Evolutionary conservation across 2,888 invertebrate genomes (phyloP).

Genomic region (Drosophila lacicola): DNA sequence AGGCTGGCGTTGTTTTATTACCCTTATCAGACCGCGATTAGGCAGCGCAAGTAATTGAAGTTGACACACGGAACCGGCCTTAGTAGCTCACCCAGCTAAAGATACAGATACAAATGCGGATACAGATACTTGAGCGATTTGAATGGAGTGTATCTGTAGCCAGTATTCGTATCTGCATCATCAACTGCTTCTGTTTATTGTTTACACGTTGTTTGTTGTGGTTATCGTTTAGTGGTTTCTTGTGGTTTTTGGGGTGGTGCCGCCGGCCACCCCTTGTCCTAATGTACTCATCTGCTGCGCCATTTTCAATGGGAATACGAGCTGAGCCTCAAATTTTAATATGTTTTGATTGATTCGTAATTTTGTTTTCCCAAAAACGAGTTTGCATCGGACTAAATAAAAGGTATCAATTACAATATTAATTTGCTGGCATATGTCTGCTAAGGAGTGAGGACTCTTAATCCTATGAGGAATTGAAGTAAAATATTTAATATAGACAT

Average conservation of each 20-base stretch:
- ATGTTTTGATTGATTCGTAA: conserved; percentile 83
- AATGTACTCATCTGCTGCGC: conserved; percentile 45
- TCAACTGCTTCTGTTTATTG: conserved; percentile 12
- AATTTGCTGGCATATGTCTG: conserved; percentile 41
- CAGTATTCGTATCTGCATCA: conserved; percentile 24
- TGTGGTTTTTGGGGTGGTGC: conserved; percentile 22
- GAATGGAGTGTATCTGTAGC: conserved; percentile 23
- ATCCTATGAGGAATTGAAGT: background rate
- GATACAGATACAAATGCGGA: conserved; percentile 24
- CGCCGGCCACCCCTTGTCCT: conserved; percentile 29
- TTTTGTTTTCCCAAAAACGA: conserved; percentile 65
- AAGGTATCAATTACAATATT: conserved; percentile 76
- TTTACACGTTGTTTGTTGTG: conserved; percentile 24
- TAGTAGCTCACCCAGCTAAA: conserved; percentile 18
- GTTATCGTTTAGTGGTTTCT: conserved; percentile 30
- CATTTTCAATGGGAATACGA: conserved; percentile 74
- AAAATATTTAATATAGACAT: background rate
- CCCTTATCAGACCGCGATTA: conserved; percentile 75
- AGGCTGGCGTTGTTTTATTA: conserved; percentile 50
- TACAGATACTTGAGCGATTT: conserved; percentile 37
- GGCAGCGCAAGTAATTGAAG: conserved; percentile 67
- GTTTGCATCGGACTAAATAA: conserved; percentile 29
- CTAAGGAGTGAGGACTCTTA: background rate
- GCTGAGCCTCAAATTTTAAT: conserved; percentile 76
- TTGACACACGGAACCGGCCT: conserved; percentile 38